Evolutionary conservation across 2,113 vertebrate genomes (phyloP), one percentile per base, ranked within the genome.

Genomic region (Cranoglanis bouderius): DNA sequence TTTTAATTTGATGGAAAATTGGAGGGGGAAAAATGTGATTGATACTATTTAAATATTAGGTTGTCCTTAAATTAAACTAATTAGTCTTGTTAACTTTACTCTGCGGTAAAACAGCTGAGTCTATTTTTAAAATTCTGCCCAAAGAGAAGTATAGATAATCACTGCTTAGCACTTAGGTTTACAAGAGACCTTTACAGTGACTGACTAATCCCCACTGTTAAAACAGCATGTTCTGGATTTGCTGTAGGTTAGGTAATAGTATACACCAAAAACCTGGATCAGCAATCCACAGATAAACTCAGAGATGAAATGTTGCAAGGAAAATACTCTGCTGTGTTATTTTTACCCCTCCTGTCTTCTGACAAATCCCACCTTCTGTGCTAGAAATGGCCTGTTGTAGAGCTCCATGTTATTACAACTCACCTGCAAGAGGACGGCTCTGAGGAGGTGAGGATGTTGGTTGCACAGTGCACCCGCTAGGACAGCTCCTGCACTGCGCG

Each of bases 391-490:
- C 74, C 24, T 77, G 10, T 46, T 29, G 24, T 6, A 49, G 40
- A 49, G 46, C 77, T n/a, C 3, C 77, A 53, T 5, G 46, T 61
- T 38, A 35, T 49, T 32, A 24, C 19, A 5, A 85, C 93, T 95
- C 86, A 99, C 98, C 96, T 97, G 97, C 92, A 99, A 92, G 35
- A 95, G 94, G 88, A 98, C 12, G 0, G 97, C 97, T 92, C 91
- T 93, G 89, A 97, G 91, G 77, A 98, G 94, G 70, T 95, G 93
- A 57, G 98, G 98, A 32, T 94, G 91, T 51, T 92, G 91, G 92
- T 99, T 99, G 92, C 96, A 98, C 90, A 99, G 92, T 3, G 97
- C 97, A 91, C 97, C 98, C 40, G 95, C 98, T 75, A 98, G 95
- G 86, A 99, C 95, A 72, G 97, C 98, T 87, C 98, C 98, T 1